Conservation (phyloP, 1,140 invertebrate genomes). For the Hestina assimilis region DNA sequence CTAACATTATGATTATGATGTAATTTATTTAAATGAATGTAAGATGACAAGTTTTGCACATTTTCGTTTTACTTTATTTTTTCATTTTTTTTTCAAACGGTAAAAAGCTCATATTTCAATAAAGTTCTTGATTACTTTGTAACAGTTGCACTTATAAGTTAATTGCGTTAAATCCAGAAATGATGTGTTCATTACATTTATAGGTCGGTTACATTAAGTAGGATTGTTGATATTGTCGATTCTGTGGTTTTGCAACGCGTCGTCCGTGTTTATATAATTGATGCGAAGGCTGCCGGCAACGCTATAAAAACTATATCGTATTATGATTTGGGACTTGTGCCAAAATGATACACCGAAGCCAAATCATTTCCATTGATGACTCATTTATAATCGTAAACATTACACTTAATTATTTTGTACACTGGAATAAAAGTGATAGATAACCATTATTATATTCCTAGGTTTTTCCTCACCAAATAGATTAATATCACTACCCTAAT, state of each 20-base stretch:
- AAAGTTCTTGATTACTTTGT: too few relatives aligned
- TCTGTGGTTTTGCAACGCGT: conserved; percentile 14
- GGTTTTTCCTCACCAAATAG: too few relatives aligned
- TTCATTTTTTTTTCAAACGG: too few relatives aligned
- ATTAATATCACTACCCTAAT: too few relatives aligned
- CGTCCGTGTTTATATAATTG: conserved; percentile 7
- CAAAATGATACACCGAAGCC: conserved; percentile 11
- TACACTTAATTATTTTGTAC: conserved; percentile 7
- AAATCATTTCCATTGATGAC: conserved; percentile 25
- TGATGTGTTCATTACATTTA: conserved; percentile 1
- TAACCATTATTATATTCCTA: neutral
- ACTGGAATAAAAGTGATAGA: neutral
- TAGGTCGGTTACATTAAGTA: neutral
- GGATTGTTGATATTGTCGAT: conserved; percentile 4
- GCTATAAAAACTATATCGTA: conserved; percentile 6
- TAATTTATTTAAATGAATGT: too few relatives aligned
- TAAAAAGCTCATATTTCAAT: too few relatives aligned
- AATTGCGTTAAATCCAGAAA: neutral
- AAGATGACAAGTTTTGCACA: too few relatives aligned
- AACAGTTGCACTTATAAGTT: too few relatives aligned
- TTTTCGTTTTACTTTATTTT: too few relatives aligned
- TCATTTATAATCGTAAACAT: conserved; percentile 29
- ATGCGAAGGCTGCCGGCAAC: neutral
- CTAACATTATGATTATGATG: too few relatives aligned
- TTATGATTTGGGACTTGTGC: conserved; percentile 19